Evolutionary conservation across 2,888 invertebrate species (phyloP).

Genomic region (Microctonus brassicae): DNA sequence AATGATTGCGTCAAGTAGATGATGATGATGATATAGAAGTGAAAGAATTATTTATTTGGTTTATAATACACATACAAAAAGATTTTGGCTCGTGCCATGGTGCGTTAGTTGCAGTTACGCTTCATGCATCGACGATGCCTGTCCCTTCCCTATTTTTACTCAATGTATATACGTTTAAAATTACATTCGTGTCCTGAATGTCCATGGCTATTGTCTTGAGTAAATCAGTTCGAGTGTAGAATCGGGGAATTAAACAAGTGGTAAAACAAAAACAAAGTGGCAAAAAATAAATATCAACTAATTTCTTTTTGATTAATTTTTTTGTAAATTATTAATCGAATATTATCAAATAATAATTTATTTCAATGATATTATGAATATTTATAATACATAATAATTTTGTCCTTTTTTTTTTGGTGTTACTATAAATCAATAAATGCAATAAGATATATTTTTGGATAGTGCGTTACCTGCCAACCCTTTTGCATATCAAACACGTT

Average conservation of each 20-base stretch:
- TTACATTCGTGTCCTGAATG: slow-evolving; percentile 20
- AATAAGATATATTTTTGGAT: background rate
- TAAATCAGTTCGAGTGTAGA: slow-evolving; percentile 45
- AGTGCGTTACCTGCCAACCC: background rate
- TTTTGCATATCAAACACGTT: background rate
- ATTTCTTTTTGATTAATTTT: background rate
- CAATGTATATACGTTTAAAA: slow-evolving; percentile 27
- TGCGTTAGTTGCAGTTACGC: slow-evolving; percentile 63
- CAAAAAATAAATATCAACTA: background rate
- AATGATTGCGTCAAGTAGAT: background rate
- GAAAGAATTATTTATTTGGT: slow-evolving; percentile 24
- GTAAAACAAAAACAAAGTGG: background rate
- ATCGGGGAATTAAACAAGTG: background rate
- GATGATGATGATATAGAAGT: background rate
- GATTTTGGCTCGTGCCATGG: slow-evolving; percentile 67
- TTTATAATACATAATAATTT: background rate
- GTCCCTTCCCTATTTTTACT: slow-evolving; percentile 65
- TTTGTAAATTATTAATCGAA: too few relatives aligned
- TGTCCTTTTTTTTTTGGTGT: background rate
- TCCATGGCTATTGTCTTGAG: slow-evolving; percentile 50
- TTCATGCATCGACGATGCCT: slow-evolving; percentile 68
- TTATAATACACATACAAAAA: slow-evolving; percentile 36
- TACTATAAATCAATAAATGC: background rate
- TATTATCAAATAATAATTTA: too few relatives aligned
- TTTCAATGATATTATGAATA: background rate